phyloP scores from a whole-genome alignment of 23 tunicate species.

The Trididemnum miniatum region DNA sequence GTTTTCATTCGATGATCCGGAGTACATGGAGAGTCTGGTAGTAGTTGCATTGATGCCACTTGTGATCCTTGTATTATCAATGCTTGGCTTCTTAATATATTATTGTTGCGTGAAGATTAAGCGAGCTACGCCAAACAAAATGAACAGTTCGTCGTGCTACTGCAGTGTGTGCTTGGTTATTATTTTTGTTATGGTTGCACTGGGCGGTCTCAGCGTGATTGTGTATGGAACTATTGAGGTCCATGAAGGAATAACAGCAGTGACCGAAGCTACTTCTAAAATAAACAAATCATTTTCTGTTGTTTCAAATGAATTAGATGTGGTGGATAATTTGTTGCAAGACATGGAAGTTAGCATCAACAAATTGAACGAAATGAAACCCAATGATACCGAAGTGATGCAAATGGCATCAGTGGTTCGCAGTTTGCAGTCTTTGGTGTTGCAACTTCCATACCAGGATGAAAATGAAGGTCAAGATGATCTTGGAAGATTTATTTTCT shows the following conservation, averaged over 20 bases:
- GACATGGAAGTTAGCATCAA: conserved; percentile 15
- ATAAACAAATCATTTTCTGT: conserved; percentile 49
- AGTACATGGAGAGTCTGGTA: conserved; percentile 65
- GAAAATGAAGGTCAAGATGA: conserved; percentile 24
- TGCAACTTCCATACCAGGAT: conserved; percentile 29
- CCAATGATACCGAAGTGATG: conserved; percentile 9
- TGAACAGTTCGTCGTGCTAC: conserved; percentile 60
- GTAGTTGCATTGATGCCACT: conserved; percentile 66
- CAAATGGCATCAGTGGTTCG: neutral
- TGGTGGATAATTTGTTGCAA: neutral
- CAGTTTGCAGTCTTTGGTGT: neutral
- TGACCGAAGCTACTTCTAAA: conserved; percentile 30
- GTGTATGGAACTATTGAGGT: conserved; percentile 70
- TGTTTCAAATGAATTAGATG: conserved; percentile 35
- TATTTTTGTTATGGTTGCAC: conserved; percentile 53
- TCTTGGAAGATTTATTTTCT: too few species aligned
- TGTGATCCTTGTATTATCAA: conserved; percentile 41
- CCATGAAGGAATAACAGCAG: conserved; percentile 51
- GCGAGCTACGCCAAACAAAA: conserved; percentile 40
- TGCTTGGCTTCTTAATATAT: conserved; percentile 64
- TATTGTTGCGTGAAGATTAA: conserved; percentile 61
- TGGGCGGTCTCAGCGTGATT: conserved; percentile 68
- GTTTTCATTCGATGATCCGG: conserved; percentile 40
- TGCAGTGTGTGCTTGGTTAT: conserved; percentile 70
- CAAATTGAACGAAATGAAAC: neutral